phyloP scores from a whole-genome alignment of 2,797 vertebrate species.

The Syngnathus rostellatus region DNA sequence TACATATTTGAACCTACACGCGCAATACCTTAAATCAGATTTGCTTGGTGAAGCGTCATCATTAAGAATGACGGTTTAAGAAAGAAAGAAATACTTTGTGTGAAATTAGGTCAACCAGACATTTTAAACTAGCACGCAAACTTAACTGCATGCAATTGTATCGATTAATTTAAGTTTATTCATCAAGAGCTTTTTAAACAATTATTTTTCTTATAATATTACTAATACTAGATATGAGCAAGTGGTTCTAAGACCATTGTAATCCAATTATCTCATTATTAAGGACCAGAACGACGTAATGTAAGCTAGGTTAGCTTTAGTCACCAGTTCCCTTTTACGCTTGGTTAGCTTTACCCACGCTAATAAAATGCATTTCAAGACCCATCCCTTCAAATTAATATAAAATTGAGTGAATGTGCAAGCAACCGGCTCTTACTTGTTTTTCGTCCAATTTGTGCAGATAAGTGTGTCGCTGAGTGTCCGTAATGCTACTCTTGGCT shows the following conservation, averaged over 20 bases:
- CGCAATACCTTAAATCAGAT: neutral
- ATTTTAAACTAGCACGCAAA: slow-evolving; percentile 1
- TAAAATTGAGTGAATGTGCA: neutral
- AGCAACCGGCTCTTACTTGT: neutral
- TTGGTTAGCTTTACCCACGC: neutral
- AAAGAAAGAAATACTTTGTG: slow-evolving; percentile 9
- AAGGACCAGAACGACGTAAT: neutral
- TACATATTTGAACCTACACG: neutral
- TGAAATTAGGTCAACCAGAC: slow-evolving; percentile 31
- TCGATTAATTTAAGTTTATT: neutral
- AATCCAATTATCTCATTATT: slow-evolving; percentile 17
- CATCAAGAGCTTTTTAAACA: too few relatives aligned
- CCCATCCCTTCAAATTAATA: neutral
- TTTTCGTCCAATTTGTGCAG: neutral
- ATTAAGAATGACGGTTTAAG: slow-evolving; percentile 16
- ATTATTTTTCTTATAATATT: too few relatives aligned
- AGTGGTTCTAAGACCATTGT: neutral
- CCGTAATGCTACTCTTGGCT: neutral
- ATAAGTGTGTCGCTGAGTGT: neutral
- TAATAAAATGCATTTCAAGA: neutral
- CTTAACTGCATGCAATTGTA: neutral
- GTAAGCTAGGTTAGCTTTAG: neutral
- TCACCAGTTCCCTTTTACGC: neutral
- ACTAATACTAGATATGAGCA: neutral
- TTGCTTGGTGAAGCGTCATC: slow-evolving; percentile 10